Conservation (phyloP, 2,113 vertebrate genomes). For the Melanostigma gelatinosum region DNA sequence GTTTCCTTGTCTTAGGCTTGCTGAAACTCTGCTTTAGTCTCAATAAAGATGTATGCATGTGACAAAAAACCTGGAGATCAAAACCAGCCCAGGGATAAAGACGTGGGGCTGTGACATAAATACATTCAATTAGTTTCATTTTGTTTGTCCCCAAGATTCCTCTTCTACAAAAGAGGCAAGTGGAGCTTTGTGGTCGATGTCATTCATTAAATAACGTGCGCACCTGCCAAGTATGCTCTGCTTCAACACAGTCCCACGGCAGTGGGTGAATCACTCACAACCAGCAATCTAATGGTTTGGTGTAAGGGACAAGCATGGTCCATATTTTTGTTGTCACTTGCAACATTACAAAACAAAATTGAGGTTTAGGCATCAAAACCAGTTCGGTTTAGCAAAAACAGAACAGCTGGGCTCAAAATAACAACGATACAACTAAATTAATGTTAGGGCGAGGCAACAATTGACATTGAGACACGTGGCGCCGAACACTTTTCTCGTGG, state of each 20-base stretch:
- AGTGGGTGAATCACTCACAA: neutral
- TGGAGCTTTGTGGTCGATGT: neutral
- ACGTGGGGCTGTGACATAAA: neutral
- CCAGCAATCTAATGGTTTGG: neutral
- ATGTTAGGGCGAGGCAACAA: too few species aligned
- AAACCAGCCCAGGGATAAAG: neutral
- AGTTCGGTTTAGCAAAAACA: too few species aligned
- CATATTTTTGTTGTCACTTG: neutral
- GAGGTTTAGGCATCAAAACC: neutral
- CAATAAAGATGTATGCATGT: neutral
- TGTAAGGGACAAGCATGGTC: neutral
- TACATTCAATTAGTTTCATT: neutral
- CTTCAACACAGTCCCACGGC: neutral
- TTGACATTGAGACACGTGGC: too few species aligned
- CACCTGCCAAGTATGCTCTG: neutral
- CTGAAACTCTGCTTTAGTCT: neutral
- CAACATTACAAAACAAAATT: neutral
- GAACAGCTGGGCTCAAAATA: too few species aligned
- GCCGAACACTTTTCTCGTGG: too few species aligned
- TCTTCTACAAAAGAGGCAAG: neutral
- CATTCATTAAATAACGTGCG: neutral
- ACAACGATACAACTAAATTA: too few species aligned
- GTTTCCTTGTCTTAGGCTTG: neutral
- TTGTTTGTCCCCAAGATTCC: slow-evolving; percentile 2
- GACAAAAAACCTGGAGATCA: neutral